Percentiles rank a stretch among this genome's conserved stretches.
Conservation (phyloP, 2,797 vertebrate species). For the Clarias fuscus region DNA sequence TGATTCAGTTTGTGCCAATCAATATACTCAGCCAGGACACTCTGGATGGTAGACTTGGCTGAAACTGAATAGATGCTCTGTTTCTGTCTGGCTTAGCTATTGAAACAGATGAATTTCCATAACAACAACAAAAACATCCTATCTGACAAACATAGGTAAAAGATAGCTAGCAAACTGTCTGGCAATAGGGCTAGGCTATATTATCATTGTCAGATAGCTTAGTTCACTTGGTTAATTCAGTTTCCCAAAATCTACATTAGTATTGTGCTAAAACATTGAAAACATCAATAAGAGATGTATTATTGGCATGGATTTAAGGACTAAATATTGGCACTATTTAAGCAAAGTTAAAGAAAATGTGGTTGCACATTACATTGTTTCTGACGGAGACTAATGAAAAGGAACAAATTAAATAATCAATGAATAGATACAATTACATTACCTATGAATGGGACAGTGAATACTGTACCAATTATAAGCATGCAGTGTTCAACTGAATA, state of each 20-base stretch:
- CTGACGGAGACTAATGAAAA: not conserved
- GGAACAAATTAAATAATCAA: not conserved
- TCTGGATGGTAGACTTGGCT: constrained; percentile 60
- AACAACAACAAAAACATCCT: not conserved
- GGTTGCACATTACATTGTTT: not conserved
- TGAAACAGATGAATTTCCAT: constrained; percentile 58
- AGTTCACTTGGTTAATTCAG: not conserved
- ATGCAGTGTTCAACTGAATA: not conserved
- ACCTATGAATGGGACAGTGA: not conserved
- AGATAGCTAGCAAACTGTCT: not conserved
- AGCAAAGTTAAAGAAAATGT: not conserved
- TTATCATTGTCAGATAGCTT: not conserved
- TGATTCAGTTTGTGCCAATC: constrained; percentile 35
- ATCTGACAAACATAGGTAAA: not conserved
- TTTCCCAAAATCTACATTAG: not conserved
- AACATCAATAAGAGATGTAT: not conserved
- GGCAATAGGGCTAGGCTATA: not conserved
- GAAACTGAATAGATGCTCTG: constrained; percentile 50
- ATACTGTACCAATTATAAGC: not conserved
- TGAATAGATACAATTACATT: not conserved
- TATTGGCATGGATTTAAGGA: not conserved
- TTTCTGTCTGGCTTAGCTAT: constrained; percentile 18
- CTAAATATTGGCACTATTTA: not conserved
- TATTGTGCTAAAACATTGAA: not conserved
- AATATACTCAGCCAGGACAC: constrained; percentile 50